phyloP scores from a whole-genome alignment of 2,888 invertebrate species.

The Hypselothyrea guttata region DNA sequence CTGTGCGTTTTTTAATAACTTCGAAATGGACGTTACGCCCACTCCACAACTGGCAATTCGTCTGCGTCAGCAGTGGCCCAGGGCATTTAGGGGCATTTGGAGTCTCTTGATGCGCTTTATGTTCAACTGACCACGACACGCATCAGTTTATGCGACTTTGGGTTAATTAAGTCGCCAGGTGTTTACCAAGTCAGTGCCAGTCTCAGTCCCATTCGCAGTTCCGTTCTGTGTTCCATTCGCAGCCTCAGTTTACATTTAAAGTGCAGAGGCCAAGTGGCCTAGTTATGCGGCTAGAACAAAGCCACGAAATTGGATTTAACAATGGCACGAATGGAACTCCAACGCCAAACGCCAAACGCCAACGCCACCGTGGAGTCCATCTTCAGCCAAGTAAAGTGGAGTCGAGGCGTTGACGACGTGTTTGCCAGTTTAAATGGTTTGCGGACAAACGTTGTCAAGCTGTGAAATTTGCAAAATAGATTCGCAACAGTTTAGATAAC shows the following conservation, averaged over 20 bases:
- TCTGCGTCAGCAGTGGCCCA: slow-evolving; percentile 61
- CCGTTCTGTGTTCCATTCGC: slow-evolving; percentile 4
- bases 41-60: slow-evolving; percentile 57
- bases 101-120: slow-evolving; percentile 44
- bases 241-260: not conserved
- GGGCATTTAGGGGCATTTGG: slow-evolving; percentile 28
- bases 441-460: slow-evolving; percentile 50
- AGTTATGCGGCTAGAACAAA: slow-evolving; percentile 42
- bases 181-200: slow-evolving; percentile 21
- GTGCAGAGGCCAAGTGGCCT: slow-evolving; percentile 38
- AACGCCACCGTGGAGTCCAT: slow-evolving; percentile 12
- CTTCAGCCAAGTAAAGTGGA: slow-evolving; percentile 26
- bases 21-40: slow-evolving; percentile 57
- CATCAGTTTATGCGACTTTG: slow-evolving; percentile 58
- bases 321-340: slow-evolving; percentile 33
- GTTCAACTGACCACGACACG: slow-evolving; percentile 56
- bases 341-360: slow-evolving; percentile 43
- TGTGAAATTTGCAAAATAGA: slow-evolving; percentile 63
- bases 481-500: slow-evolving; percentile 58
- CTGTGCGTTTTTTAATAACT: slow-evolving; percentile 60
- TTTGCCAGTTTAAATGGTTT: slow-evolving; percentile 59
- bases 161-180: slow-evolving; percentile 72
- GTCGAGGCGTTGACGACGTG: slow-evolving; percentile 21
- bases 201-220: slow-evolving; percentile 21
- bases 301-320: slow-evolving; percentile 18